These are phyloP conservation scores for Micoletzkya japonica DNA, from an alignment of 2,888 invertebrate species.

Conservation along the genomic window DNA sequence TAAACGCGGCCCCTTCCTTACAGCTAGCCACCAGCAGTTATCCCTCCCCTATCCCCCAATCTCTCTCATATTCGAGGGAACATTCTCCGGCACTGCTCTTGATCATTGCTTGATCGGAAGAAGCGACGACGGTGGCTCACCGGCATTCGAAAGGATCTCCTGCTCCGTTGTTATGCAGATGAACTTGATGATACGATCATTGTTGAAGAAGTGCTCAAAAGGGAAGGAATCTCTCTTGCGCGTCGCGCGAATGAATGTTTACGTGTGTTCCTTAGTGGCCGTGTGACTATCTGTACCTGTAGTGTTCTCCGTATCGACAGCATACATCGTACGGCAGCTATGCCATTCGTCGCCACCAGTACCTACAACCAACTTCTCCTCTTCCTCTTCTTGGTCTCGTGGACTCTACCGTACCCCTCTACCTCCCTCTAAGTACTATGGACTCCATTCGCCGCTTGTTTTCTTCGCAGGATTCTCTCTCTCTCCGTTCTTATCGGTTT, in stretches of 20 bases:
- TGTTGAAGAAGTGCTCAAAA: conserved; percentile 45
- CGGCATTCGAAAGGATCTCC: conserved; percentile 59
- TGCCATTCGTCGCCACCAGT: conserved; percentile 62
- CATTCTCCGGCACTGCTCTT: neutral
- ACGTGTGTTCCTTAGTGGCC: neutral
- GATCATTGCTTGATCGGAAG: neutral
- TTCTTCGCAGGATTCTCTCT: too few relatives aligned
- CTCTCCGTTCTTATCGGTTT: conserved; percentile 2
- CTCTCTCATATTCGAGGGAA: too few relatives aligned
- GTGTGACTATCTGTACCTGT: conserved; percentile 31
- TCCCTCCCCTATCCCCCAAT: conserved; percentile 7
- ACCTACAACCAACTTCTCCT: conserved; percentile 50
- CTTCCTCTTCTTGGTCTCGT: too few relatives aligned
- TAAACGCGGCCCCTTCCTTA: conserved; percentile 22
- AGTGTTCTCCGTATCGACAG: conserved; percentile 53
- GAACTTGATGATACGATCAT: conserved; percentile 59
- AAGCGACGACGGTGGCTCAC: conserved; percentile 31
- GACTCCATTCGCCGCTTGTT: too few relatives aligned
- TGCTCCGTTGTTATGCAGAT: conserved; percentile 60
- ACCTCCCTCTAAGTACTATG: too few relatives aligned
- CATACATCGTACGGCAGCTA: conserved; percentile 62
- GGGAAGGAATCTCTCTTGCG: neutral
- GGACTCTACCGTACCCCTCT: too few relatives aligned
- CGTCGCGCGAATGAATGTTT: neutral
- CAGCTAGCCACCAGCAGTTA: neutral